phyloP scores from a whole-genome alignment of 2,113 vertebrate genomes.

The Merops nubicus region DNA sequence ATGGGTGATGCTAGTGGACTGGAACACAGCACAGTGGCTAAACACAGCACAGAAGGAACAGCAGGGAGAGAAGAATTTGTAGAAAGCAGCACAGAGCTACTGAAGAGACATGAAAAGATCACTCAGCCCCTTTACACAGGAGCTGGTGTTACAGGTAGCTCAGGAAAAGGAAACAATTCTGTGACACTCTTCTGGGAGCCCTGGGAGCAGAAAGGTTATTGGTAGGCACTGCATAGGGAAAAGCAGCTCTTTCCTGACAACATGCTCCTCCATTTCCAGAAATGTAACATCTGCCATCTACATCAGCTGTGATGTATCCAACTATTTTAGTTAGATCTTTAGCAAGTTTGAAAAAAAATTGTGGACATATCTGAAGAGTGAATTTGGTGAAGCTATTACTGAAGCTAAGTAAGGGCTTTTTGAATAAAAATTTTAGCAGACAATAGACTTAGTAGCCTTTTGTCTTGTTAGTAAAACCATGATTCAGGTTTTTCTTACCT shows the following conservation, averaged over 20 bases:
- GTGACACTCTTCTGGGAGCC: not conserved
- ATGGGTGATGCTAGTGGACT: not conserved
- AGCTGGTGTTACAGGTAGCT: not conserved
- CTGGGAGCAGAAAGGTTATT: not conserved
- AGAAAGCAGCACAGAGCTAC: not conserved
- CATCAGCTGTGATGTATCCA: not conserved
- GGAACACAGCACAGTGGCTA: not conserved
- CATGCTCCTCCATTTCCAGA: not conserved
- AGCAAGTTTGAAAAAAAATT: not conserved
- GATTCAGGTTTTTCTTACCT: not conserved
- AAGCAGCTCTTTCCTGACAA: not conserved
- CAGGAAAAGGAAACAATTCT: not conserved
- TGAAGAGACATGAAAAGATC: not conserved
- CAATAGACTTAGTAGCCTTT: not conserved
- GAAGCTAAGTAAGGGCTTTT: not conserved
- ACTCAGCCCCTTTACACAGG: rapidly evolving
- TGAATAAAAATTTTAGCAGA: not conserved
- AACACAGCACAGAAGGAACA: not conserved
- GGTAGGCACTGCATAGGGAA: not conserved
- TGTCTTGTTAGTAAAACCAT: not conserved
- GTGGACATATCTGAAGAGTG: not conserved
- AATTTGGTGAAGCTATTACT: not conserved
- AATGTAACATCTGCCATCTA: not conserved
- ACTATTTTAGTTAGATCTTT: not conserved
- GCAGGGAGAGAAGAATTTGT: not conserved